Evolutionary conservation across 1,140 invertebrate species (phyloP), one percentile per base, ranked within the genome.

Genomic region (Sesamia nonagrioides): DNA sequence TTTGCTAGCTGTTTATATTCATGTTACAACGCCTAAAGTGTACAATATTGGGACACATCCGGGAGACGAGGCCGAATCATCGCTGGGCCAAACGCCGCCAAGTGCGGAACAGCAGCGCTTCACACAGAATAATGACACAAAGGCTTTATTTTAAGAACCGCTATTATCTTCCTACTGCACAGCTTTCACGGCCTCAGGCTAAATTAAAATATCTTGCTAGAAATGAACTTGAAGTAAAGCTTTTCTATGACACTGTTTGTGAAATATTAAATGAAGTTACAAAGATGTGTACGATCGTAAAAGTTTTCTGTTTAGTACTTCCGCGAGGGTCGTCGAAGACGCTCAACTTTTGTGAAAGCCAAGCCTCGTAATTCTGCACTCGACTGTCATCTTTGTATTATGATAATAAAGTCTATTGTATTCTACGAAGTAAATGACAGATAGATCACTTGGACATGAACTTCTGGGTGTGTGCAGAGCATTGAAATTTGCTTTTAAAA

Each of bases 101-200:
- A 54, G 48, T 52, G 37, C 33, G 17, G 27, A 76, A 75, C 79
- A 80, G 66, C 77, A 75, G 73, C 77, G 80, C 84, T 81, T 75
- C 73, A 83, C 84, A 84, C 87, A 86, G 80, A 87, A 86, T 88
- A 87, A 88, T 88, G 85, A 83, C 82, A 82, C 84, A 86, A 85
- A 86, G 86, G 86, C 84, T 86, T 87, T 86, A 88, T 87, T 88
- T 89, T 86, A 88, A 86, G 84, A 88, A 82, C 86, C 80, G 81
- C 83, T 84, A 86, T 89, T 89, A 89, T 89, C 88, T 86, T 85
- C 77, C 81, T 83, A 74, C 79, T 82, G 87, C 82, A 86, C 73
- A 83, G 76, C 78, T 82, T 84, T 85, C 79, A 83, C 79, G 75
- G 77, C 79, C 58, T 66, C 63, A 45, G 68, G 86, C 82, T 66